Base-by-base conservation (phyloP, 1,140 invertebrate genomes). In the Charaxes varanes region DNA sequence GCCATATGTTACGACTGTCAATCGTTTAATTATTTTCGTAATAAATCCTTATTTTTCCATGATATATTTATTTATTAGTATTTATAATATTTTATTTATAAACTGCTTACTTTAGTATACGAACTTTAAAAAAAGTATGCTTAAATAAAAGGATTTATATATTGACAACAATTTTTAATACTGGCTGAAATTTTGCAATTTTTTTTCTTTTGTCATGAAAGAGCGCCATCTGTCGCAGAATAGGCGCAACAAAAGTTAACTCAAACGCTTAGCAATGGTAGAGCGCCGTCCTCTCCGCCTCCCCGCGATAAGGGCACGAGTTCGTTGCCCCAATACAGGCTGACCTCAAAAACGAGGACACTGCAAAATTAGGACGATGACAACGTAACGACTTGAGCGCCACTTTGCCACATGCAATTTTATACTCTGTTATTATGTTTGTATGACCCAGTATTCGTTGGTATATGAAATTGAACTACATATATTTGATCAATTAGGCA, bases 321-420 rank as follows among this genome's bases (percentile, higher is more conserved):
- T 80, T 83, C 79, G 76, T 83, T 80, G 76, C 73, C 64, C 79
- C 72, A 66, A 73, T 80, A 78, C 58, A 77, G 62, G 67, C 76
- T 83, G 79, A 83, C 79, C 79, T 80, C 76, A 83, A 83, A 83
- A 83, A 83, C 79, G 79, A 83, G 79, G 79, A 80, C 79, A 80
- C 76, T 80, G 76, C 79, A 80, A 83, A 83, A 83, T 83, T 83
- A 83, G 79, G 79, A 77, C 79, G 79, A 68, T 80, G 79, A 76
- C 79, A 80, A 80, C 79, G 62, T 80, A 83, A 83, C 62, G 79
- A 77, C 79, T 71, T 47, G 55, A 80, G 50, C 70, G 76, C 79
- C 76, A 42, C 22, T 40, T 35, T 17, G 18, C 48, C 40, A 32
- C 58, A 63, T 46, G 44, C 63, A 56, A 78, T 24, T 66, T 62